Percentiles rank a stretch among this genome's conserved stretches.
These are phyloP conservation scores for Pherbina coryleti DNA, from an alignment of 2,888 invertebrate genomes.

Conservation along the genomic window DNA sequence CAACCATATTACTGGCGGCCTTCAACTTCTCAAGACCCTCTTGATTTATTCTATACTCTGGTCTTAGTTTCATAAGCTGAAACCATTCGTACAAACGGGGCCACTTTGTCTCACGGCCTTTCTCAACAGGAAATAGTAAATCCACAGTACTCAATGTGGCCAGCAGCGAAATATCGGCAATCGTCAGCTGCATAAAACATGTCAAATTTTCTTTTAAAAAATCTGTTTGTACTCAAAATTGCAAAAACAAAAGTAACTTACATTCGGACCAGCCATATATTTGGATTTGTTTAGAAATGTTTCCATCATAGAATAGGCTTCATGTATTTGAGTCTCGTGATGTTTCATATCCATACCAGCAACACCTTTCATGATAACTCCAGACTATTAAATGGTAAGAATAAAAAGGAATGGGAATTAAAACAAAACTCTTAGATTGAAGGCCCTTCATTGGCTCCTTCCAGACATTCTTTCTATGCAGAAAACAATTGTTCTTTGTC, in stretches of 20 bases:
- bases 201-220: background rate
- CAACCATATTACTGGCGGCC: constrained; percentile 54
- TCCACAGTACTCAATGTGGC: constrained; percentile 69
- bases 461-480: no score
- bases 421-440: background rate
- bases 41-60: constrained; percentile 60
- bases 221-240: no score
- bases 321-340: constrained; percentile 63
- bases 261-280: constrained; percentile 67
- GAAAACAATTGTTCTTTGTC: no score
- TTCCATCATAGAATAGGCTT: constrained; percentile 69
- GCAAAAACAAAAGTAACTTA: constrained; percentile 50
- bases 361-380: constrained; percentile 61
- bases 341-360: constrained; percentile 60
- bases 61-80: constrained; percentile 58
- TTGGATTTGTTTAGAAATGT: constrained; percentile 56
- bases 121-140: constrained; percentile 68
- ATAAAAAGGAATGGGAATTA: background rate
- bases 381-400: constrained; percentile 54
- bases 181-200: constrained; percentile 59
- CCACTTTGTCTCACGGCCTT: constrained; percentile 56
- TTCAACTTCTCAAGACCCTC: constrained; percentile 61
- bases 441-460: no score
- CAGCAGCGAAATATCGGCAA: constrained; percentile 70
- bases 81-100: constrained; percentile 64